Base-by-base conservation (phyloP, 2,888 invertebrate genomes). In the Chouioia cunea region DNA sequence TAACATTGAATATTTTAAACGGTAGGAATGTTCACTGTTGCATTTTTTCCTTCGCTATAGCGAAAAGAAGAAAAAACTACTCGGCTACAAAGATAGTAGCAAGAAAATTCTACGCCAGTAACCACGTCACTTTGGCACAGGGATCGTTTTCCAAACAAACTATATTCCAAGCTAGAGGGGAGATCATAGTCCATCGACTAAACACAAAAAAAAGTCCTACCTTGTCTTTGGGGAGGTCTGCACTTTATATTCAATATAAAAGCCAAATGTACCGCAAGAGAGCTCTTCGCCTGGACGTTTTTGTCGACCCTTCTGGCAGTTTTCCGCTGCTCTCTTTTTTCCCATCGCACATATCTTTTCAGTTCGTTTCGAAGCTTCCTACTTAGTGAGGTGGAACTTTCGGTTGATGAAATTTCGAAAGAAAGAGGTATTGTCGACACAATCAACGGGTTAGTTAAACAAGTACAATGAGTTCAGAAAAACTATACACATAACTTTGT, bases 231-330 rank as follows among this genome's bases (percentile, higher is more conserved):
- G 48, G 44, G 52, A 48, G 14, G 43, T 58, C 57, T 43, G 57
- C 27, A 27, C 77, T 79, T 80, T 82, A 79, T 79, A 80, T 82
- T 82, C 80, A 79, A 82, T 82, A 36, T 36, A 80, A 82, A 81
- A 80, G 74, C 80, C 78, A 80, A 81, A 81, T 80, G 79, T 81
- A 79, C 79, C 79, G 79, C 77, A 74, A 79, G 79, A 80, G 79
- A 78, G 78, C 76, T 75, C 76, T 78, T 80, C 54, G 54, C 60
- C 18, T 22, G 57, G 23, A 50, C 60, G 54, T 64, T 60, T 16
- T 69, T 58, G 57, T 69, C 44, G 44, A 60, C 63, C 52, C 50
- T 65, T 23, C 23, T 46, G 47, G 56, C 44, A 18, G 18, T n/a
- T 64, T 23, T 46, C 20, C 22, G 50, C 27, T 27, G 43, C 54